Base-by-base conservation (phyloP, 2,888 invertebrate genomes). In the Tipula confusa region DNA sequence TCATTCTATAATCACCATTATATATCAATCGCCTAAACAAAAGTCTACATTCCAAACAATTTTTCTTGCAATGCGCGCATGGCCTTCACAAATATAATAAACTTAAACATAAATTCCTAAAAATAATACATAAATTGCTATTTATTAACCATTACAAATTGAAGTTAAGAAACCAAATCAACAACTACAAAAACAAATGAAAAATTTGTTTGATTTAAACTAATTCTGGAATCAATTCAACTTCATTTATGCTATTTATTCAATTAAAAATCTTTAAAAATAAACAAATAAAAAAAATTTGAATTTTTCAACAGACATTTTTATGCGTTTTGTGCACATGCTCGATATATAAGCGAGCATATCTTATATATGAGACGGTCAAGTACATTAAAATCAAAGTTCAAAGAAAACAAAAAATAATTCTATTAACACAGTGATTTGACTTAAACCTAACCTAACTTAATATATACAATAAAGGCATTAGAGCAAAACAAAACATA, bases 191-290 rank as follows among this genome's bases (percentile, higher is more conserved):
- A 64, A 24, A 24, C 18, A 9, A 64, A n/a, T n/a, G n/a, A n/a
- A n/a, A n/a, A n/a, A n/a, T n/a, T n/a, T n/a, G 18, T 64, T 64
- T 64, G 64, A 64, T 64, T 64, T 64, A 24, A 64, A 64, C 24
- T 64, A 64, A 64, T 64, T 64, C 64, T 64, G 64, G 64, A 64
- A 64, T 24, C 64, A 64, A 64, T 64, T 64, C 24, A 18, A 64
- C 24, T 64, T 24, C 24, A 64, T 64, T 64, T 64, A 64, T 64
- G 24, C 24, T 64, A 9, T 24, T 64, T 64, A 64, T 64, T 43
- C 43, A 43, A 43, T 43, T 43, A n/a, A n/a, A 38, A 38, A 31
- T 31, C n/a, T n/a, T n/a, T n/a, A n/a, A n/a, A n/a, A n/a, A n/a
- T n/a, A n/a, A n/a, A n/a, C n/a, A n/a, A n/a, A n/a, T n/a, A n/a